Base-by-base conservation (phyloP, 53 echinoderm and acorn worm genomes). In the Henricia sp. region DNA sequence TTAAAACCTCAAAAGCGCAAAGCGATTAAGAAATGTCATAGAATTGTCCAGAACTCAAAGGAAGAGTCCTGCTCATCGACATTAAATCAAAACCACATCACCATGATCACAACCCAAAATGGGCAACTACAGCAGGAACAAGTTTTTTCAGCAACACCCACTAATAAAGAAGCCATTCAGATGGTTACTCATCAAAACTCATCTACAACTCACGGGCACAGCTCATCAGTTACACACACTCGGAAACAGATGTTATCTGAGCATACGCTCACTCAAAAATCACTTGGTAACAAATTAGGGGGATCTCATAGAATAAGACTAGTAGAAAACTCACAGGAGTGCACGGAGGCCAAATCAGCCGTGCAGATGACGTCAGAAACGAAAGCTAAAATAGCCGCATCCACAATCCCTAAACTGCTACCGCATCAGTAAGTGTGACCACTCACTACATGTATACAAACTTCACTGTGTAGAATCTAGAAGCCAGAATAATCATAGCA, bases 341-440 rank as follows among this genome's bases (percentile, higher is more conserved):
- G 80, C 50, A 64, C 80, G 32, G 80, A 80, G 35, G 80, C 64
- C 57, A 80, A 64, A 64, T 80, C 64, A 14, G 44, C 52, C 37
- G 52, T 73, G 33, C 64, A 80, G 63, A 80, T 32, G 64, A 42
- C 80, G 21, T 46, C 63, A 20, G 80, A 62, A 80, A 80, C 46
- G 44, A 44, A 37, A 65, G 27, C 29, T 46, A 62, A 80, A 63
- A 80, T 43, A 23, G 64, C 64, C 41, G 35, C 48, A 8, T 26
- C 80, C 52, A 14, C 64, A 9, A 43, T 32, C 11, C 80, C 63
- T 34, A 72, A 52, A 64, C 44, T n/a, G 25, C 46, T 46, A 24
- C 32, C 80, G 46, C 80, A 80, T 80, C 63, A 80, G 80, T 80
- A 80, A 80, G 80, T 80, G 65, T 63, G 65, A 64, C 48, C 60